Evolutionary conservation across 2,113 vertebrate genomes (phyloP).

Genomic region (Oreochromis tanganicae): DNA sequence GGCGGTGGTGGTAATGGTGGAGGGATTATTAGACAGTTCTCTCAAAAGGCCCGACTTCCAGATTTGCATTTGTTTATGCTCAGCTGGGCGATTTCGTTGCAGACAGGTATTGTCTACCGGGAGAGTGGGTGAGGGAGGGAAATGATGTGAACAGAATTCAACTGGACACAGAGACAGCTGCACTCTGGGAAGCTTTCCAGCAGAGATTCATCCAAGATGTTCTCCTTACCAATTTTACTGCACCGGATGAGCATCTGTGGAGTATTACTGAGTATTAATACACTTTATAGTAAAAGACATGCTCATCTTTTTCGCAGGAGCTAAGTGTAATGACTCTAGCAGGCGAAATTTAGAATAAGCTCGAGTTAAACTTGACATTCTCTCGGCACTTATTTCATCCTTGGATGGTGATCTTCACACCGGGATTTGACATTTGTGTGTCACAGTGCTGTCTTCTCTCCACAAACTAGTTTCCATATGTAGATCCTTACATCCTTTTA

Average conservation of each 20-base stretch:
- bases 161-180: slow-evolving; percentile 83
- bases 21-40: slow-evolving; percentile 71
- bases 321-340: slow-evolving; percentile 53
- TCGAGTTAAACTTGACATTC: slow-evolving; percentile 32
- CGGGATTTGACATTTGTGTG: slow-evolving; percentile 45
- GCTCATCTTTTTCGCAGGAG: slow-evolving; percentile 43
- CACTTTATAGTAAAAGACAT: slow-evolving; percentile 56
- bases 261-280: slow-evolving; percentile 68
- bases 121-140: slow-evolving; percentile 41
- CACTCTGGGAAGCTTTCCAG: slow-evolving; percentile 66
- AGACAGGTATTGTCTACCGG: slow-evolving; percentile 78
- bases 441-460: slow-evolving; percentile 3
- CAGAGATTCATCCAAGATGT: slow-evolving; percentile 60
- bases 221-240: slow-evolving; percentile 44
- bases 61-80: slow-evolving; percentile 76
- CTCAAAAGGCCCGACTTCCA: slow-evolving; percentile 48
- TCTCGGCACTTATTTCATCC: slow-evolving; percentile 34
- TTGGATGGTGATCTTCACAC: slow-evolving; percentile 47
- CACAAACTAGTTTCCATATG: slow-evolving; percentile 40
- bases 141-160: slow-evolving; percentile 80
- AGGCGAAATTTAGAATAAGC: slow-evolving; percentile 9
- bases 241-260: slow-evolving; percentile 59
- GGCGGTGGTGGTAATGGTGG: not conserved
- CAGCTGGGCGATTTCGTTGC: slow-evolving; percentile 65
- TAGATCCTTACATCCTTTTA: not conserved